A percentile compares a stretch with the other conserved stretches of the same genome.
These are phyloP conservation scores for Ciconia nigra DNA, from an alignment of 2,797 vertebrate genomes.

Conservation along the genomic window DNA sequence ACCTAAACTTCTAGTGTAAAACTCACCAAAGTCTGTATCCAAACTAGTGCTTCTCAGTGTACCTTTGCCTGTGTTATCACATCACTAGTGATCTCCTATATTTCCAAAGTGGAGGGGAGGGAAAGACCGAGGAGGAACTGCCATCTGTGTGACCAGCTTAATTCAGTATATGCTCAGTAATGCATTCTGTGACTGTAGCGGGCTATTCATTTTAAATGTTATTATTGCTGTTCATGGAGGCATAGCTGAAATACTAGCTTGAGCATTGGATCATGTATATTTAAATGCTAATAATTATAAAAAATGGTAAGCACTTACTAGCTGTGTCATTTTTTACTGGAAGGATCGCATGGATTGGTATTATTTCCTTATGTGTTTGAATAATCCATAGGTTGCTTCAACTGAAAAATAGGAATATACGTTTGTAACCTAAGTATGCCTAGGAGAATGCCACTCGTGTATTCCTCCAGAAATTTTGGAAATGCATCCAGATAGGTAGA, in stretches of 20 bases:
- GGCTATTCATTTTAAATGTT: slow-evolving; percentile 1
- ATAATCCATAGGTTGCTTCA: not conserved
- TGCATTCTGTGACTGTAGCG: not conserved
- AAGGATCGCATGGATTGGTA: not conserved
- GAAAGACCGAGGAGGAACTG: not conserved
- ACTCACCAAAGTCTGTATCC: not conserved
- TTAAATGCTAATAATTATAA: slow-evolving; percentile 11
- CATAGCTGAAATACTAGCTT: slow-evolving; percentile 12
- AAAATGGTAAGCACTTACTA: not conserved
- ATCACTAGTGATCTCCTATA: not conserved
- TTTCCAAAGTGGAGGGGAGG: not conserved
- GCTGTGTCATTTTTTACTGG: not conserved
- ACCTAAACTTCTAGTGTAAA: not conserved
- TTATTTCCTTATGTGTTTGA: not conserved
- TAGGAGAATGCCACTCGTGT: not conserved
- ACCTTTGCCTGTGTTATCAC: not conserved
- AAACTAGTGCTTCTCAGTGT: not conserved
- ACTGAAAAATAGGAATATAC: not conserved
- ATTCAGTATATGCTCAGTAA: not conserved
- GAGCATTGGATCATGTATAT: not conserved
- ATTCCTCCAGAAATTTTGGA: not conserved
- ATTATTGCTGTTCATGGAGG: slow-evolving; percentile 7
- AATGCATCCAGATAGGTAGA: not conserved
- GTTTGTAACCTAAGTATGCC: not conserved
- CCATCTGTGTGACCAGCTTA: not conserved